Conservation (phyloP, 2,797 vertebrate genomes). For the Poecilia velifera region DNA sequence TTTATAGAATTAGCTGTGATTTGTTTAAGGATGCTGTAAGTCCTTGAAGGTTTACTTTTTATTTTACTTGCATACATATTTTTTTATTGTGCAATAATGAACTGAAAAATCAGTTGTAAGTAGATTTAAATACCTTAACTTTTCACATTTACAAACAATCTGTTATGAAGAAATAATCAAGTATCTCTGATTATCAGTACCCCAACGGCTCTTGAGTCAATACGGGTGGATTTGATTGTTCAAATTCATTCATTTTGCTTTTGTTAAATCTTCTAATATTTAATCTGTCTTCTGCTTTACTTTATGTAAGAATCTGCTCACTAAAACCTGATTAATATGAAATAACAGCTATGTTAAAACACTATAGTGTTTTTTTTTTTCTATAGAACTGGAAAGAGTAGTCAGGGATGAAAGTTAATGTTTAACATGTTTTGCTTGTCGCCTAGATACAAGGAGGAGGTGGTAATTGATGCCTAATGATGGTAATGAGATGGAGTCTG, state of each 20-base stretch:
- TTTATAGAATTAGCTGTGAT: no score
- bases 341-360: neutral
- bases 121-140: neutral
- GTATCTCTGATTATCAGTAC: neutral
- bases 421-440: neutral
- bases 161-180: neutral
- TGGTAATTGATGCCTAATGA: neutral
- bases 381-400: neutral
- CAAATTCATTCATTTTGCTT: neutral
- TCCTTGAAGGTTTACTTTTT: neutral
- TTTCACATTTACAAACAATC: neutral
- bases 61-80: neutral
- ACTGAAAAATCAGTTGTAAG: neutral
- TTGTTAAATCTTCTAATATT: neutral
- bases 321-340: neutral
- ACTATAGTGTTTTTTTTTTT: no score
- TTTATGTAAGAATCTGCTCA: neutral
- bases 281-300: neutral
- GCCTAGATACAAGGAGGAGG: neutral
- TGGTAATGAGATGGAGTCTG: neutral
- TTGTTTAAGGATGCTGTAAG: no score
- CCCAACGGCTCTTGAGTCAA: neutral
- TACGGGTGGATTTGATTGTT: neutral
- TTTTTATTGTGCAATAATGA: neutral
- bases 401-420: neutral